A percentile compares a stretch with the other conserved stretches of the same genome.
Conservation (phyloP, 1,140 invertebrate genomes). For the Bombus fervidus region DNA sequence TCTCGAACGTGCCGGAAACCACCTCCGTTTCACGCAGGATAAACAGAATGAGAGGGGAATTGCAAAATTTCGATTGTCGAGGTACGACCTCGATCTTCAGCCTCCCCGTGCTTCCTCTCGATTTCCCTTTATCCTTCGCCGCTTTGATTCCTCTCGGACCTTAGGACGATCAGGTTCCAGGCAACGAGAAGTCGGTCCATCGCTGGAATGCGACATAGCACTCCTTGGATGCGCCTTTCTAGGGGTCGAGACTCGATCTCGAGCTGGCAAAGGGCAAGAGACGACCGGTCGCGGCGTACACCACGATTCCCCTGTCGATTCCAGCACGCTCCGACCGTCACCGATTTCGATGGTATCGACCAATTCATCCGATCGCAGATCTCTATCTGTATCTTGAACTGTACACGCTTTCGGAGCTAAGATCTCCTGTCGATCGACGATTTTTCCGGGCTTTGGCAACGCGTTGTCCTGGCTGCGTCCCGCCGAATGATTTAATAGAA, state of each 20-base stretch:
- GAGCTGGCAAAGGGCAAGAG: constrained; percentile 51
- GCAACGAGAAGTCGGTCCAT: background rate
- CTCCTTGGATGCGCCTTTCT: constrained; percentile 56
- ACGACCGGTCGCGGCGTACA: constrained; percentile 54
- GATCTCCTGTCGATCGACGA: background rate
- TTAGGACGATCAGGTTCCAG: background rate
- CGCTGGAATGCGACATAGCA: constrained; percentile 58
- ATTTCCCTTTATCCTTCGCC: background rate
- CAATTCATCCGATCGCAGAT: background rate
- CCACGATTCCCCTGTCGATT: background rate
- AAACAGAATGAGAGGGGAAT: constrained; percentile 17
- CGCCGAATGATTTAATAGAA: constrained; percentile 6
- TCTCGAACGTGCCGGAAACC: constrained; percentile 23
- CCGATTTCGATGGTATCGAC: background rate
- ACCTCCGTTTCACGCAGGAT: constrained; percentile 16
- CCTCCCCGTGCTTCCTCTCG: constrained; percentile 2
- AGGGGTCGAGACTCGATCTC: constrained; percentile 39
- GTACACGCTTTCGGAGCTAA: background rate
- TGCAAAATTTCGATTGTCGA: constrained; percentile 66
- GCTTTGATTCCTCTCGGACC: too few relatives aligned
- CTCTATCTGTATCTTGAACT: background rate
- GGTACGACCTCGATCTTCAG: constrained; percentile 67
- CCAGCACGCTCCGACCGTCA: background rate
- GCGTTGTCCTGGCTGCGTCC: background rate
- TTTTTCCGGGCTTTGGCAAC: background rate